Percentiles rank a stretch among this genome's conserved stretches.
Evolutionary conservation across 2,888 invertebrate genomes (phyloP).

Genomic region (Eristalis pertinax): DNA sequence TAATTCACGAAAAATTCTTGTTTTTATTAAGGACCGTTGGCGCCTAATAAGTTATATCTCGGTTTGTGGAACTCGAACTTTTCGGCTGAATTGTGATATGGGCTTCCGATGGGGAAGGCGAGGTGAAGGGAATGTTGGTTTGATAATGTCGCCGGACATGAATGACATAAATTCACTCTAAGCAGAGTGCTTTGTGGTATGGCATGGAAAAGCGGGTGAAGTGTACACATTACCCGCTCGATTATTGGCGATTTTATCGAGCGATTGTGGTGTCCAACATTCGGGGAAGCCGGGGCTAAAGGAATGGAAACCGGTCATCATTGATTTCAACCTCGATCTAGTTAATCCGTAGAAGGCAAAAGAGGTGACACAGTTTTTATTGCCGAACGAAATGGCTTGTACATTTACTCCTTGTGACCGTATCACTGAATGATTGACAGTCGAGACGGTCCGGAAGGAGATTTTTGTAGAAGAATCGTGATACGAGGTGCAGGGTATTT

Average conservation of each 20-base stretch:
- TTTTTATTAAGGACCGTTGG: background rate
- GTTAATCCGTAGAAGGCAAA: background rate
- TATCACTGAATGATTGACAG: too few species aligned
- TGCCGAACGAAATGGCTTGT: too few species aligned
- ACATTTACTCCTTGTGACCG: too few species aligned
- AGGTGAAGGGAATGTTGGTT: background rate
- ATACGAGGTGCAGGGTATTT: too few species aligned
- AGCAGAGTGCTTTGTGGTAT: background rate
- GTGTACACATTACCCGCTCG: background rate
- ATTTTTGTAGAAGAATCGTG: too few species aligned
- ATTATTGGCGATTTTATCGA: background rate
- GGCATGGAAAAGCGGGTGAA: background rate
- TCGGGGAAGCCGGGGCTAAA: background rate
- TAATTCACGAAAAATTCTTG: slow-evolving; percentile 13
- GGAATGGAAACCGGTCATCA: background rate
- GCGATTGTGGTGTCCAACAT: background rate
- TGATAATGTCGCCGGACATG: background rate
- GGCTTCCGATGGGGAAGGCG: background rate
- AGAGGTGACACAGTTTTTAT: too few species aligned
- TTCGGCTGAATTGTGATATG: background rate
- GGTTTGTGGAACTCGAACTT: background rate
- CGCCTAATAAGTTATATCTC: background rate
- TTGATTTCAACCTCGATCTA: background rate
- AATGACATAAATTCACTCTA: background rate
- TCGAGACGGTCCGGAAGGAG: too few species aligned